Conservation (phyloP, 1,140 invertebrate species). For the Thrips palmi region DNA sequence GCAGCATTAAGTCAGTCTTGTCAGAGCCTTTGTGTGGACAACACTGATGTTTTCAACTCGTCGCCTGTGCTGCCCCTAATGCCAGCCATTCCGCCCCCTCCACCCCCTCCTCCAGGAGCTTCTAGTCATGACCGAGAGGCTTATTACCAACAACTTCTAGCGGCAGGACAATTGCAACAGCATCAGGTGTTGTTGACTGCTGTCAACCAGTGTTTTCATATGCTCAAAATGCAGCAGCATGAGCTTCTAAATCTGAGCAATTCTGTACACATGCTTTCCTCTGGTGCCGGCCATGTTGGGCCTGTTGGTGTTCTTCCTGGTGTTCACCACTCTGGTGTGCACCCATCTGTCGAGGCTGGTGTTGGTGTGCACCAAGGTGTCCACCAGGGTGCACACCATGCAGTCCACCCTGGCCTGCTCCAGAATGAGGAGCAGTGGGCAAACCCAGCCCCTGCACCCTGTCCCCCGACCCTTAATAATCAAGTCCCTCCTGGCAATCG, state of each 20-base stretch:
- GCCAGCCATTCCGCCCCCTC: too few species aligned
- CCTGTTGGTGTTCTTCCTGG: slow-evolving; percentile 15
- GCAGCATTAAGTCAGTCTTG: too few species aligned
- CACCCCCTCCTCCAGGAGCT: too few species aligned
- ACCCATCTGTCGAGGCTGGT: slow-evolving; percentile 11
- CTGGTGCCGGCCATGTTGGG: slow-evolving; percentile 10
- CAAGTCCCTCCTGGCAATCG: slow-evolving; percentile 71
- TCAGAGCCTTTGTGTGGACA: too few species aligned
- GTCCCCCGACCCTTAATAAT: slow-evolving; percentile 45
- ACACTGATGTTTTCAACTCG: too few species aligned
- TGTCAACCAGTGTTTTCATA: slow-evolving; percentile 39
- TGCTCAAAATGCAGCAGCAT: slow-evolving; percentile 37
- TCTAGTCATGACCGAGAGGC: too few species aligned
- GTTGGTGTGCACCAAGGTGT: slow-evolving; percentile 19
- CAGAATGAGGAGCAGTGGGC: slow-evolving; percentile 21
- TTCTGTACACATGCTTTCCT: slow-evolving; percentile 20
- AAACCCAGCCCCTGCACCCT: slow-evolving; percentile 13
- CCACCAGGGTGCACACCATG: slow-evolving; percentile 19
- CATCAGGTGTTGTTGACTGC: slow-evolving; percentile 38
- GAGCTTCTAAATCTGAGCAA: slow-evolving; percentile 31
- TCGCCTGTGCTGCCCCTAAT: too few species aligned
- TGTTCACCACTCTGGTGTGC: slow-evolving; percentile 17
- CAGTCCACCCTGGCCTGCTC: slow-evolving; percentile 18
- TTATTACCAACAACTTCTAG: slow-evolving; percentile 11
- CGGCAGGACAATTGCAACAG: slow-evolving; percentile 15